Evolutionary conservation across 2,888 invertebrate species (phyloP), one percentile per base, ranked within the genome.

Genomic region (Metacarcinus magister): DNA sequence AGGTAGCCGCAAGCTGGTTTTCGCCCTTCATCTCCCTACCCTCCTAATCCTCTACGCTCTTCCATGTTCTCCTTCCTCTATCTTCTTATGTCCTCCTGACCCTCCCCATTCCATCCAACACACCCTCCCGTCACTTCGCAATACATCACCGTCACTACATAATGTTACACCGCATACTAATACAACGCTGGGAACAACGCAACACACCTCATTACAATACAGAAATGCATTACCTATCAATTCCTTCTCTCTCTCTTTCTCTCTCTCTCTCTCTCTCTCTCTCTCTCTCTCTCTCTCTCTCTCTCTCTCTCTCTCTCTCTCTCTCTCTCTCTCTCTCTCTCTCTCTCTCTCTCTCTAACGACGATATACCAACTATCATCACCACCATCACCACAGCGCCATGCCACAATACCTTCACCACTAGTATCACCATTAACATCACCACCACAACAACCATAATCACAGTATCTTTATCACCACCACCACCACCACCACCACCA

Each of bases 211-310:
- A 60, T 60, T 60, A 60, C 60, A 46, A n/a, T n/a, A n/a, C n/a
- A n/a, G n/a, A n/a, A n/a, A n/a, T n/a, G n/a, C n/a, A n/a, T n/a
- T n/a, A n/a, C n/a, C n/a, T n/a, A n/a, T n/a, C n/a, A n/a, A n/a
- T n/a, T n/a, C n/a, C n/a, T n/a, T 60, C 60, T 19, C 60, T 60
- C 60, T 19, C 60, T 60, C 60, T 60, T 23, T 19, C 60, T 60
- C 60, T 60, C 60, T 60, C 60, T 60, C 60, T 60, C 60, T 60
- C 60, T 60, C 60, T 60, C 60, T 60, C 60, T 60, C 60, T 60
- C 60, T 60, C 60, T 60, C 60, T 60, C 60, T 60, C 60, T 60
- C 60, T 60, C 60, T 60, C 60, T 60, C 60, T 60, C 60, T n/a
- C n/a, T n/a, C n/a, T n/a, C n/a, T n/a, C n/a, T n/a, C n/a, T n/a